Conservation (phyloP, 2,797 vertebrate species). For the Mallotus villosus region DNA sequence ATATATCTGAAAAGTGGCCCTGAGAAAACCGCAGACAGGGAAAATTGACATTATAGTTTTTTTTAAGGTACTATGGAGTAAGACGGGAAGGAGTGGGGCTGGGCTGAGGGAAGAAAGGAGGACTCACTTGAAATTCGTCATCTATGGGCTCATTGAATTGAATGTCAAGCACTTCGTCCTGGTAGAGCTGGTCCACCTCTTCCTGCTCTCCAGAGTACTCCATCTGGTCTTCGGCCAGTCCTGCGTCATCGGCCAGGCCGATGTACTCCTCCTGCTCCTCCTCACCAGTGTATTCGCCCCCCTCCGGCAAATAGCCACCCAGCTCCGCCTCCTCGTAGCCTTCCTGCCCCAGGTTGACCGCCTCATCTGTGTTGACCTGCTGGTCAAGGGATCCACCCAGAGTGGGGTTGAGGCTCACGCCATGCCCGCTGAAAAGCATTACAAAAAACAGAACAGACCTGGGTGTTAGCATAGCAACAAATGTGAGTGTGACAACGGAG, state of each 20-base stretch:
- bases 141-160: constrained; percentile 94
- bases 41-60: constrained; percentile 80
- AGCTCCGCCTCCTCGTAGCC: constrained; percentile 65
- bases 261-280: constrained; percentile 70
- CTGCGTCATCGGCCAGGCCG: constrained; percentile 70
- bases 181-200: constrained; percentile 80
- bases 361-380: constrained; percentile 80
- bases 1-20: constrained; percentile 82
- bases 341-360: constrained; percentile 76
- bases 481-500: not conserved
- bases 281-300: constrained; percentile 67
- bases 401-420: constrained; percentile 81
- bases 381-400: constrained; percentile 78
- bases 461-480: not conserved
- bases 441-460: constrained; percentile 1
- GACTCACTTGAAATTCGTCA: constrained; percentile 91
- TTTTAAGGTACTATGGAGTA: constrained; percentile 78
- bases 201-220: constrained; percentile 81
- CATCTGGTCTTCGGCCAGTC: constrained; percentile 81
- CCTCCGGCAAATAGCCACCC: constrained; percentile 72
- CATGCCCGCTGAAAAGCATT: constrained; percentile 74
- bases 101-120: constrained; percentile 20
- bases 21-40: constrained; percentile 57
- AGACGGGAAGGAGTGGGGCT: constrained; percentile 20
- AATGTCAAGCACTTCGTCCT: constrained; percentile 93